Evolutionary conservation across 2,797 vertebrate genomes (phyloP).

Genomic region (Phoebastria nigripes): DNA sequence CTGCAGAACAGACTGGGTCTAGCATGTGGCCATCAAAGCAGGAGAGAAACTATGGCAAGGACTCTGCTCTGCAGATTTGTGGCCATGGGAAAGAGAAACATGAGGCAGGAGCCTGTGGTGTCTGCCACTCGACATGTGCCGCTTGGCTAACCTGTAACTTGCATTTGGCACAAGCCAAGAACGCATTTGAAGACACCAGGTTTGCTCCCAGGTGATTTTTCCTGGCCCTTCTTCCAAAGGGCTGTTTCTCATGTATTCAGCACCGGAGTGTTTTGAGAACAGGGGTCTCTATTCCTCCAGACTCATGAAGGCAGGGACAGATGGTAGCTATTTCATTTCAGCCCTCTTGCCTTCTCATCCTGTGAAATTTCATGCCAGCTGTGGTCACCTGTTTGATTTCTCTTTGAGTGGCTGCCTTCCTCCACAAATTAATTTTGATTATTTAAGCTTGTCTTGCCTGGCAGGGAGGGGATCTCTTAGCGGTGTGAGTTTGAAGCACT

Average conservation of each 20-base stretch:
- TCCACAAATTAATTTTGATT: conserved; percentile 74
- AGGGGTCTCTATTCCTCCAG: neutral
- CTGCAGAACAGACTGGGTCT: neutral
- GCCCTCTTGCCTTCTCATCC: conserved; percentile 5
- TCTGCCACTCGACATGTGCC: neutral
- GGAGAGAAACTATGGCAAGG: neutral
- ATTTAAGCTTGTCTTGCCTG: conserved; percentile 59
- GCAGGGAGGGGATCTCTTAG: conserved; percentile 5
- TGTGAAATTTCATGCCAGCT: conserved; percentile 54
- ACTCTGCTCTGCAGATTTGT: neutral
- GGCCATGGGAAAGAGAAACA: neutral
- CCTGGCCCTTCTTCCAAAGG: neutral
- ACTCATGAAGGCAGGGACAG: neutral
- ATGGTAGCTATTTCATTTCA: neutral
- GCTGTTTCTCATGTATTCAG: neutral
- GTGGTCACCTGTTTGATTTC: conserved; percentile 72
- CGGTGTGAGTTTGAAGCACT: neutral
- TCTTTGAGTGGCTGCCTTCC: conserved; percentile 55
- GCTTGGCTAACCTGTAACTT: neutral
- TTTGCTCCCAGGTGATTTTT: neutral
- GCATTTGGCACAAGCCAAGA: neutral
- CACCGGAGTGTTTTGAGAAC: neutral
- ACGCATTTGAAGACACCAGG: neutral
- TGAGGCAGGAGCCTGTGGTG: neutral
- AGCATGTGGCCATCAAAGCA: neutral